phyloP scores from a whole-genome alignment of 2,888 invertebrate species.

The Macaria notata region DNA sequence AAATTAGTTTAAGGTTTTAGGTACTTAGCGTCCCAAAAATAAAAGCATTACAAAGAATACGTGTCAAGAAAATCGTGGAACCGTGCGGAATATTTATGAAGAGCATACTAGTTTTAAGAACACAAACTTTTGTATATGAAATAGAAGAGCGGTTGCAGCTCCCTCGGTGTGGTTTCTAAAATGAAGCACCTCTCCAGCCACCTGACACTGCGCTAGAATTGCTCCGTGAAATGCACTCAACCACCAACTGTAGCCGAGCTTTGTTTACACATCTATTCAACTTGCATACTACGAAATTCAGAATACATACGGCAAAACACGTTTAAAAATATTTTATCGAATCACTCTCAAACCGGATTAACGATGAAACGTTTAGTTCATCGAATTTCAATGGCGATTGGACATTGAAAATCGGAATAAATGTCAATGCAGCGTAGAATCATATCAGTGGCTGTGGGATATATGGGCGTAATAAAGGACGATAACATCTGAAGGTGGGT shows the following conservation, averaged over 20 bases:
- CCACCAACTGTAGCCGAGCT: constrained; percentile 3
- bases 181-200: constrained; percentile 39
- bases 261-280: no score
- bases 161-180: constrained; percentile 33
- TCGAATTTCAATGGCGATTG: constrained; percentile 10
- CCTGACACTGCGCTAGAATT: constrained; percentile 40
- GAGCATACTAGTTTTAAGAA: not conserved
- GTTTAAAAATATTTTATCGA: no score
- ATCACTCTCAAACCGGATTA: constrained; percentile 6
- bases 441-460: constrained; percentile 29
- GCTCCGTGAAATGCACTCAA: constrained; percentile 30
- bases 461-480: constrained; percentile 26
- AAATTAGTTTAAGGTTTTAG: not conserved
- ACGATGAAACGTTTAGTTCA: constrained; percentile 2
- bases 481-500: constrained; percentile 49
- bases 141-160: constrained; percentile 22
- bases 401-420: constrained; percentile 13
- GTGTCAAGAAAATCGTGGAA: not conserved
- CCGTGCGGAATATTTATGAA: constrained; percentile 4
- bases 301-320: no score
- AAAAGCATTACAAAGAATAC: not conserved
- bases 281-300: no score
- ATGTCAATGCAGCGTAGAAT: constrained; percentile 9
- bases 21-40: constrained; percentile 1
- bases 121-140: constrained; percentile 17